A percentile compares a stretch with the other conserved stretches of the same genome.
phyloP scores from a whole-genome alignment of 1,140 invertebrate species.

The Scaptodrosophila lebanonensis region DNA sequence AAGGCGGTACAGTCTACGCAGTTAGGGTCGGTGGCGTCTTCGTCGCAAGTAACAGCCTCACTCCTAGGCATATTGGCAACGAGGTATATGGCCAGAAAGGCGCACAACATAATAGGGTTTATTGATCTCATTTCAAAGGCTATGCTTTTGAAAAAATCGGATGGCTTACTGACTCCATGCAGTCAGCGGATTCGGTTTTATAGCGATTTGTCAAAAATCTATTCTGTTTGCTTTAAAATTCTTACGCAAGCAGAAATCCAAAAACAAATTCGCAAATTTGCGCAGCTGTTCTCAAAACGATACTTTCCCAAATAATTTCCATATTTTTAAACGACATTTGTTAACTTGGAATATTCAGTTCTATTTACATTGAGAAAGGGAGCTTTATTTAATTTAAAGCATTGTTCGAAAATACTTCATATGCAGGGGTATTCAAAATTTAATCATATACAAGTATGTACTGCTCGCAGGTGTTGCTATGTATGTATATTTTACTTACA shows the following conservation, averaged over 20 bases:
- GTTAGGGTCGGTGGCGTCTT: neutral
- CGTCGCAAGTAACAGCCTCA: slow-evolving; percentile 23
- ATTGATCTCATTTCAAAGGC: slow-evolving; percentile 8
- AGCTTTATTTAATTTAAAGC: too few relatives aligned
- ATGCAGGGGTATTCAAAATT: too few relatives aligned
- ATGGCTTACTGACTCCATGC: too few relatives aligned
- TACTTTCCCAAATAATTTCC: too few relatives aligned
- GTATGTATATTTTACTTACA: too few relatives aligned
- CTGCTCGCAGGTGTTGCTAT: too few relatives aligned
- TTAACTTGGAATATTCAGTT: too few relatives aligned
- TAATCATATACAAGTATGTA: too few relatives aligned
- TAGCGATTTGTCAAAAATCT: slow-evolving; percentile 7
- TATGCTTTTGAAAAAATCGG: neutral
- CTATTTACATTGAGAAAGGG: too few relatives aligned
- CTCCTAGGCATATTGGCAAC: slow-evolving; percentile 2
- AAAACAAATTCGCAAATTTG: slow-evolving; percentile 1
- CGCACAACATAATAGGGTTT: neutral
- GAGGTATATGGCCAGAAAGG: slow-evolving; percentile 3
- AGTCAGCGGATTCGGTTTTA: slow-evolving; percentile 14
- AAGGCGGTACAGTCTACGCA: slow-evolving; percentile 10
- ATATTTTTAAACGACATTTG: too few relatives aligned
- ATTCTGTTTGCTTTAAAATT: neutral
- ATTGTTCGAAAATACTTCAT: too few relatives aligned
- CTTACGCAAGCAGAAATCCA: neutral
- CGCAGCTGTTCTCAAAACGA: slow-evolving; percentile 14